These are phyloP conservation scores for Triplophysa yarkandensis DNA, from an alignment of 2,797 vertebrate genomes.

Conservation along the genomic window DNA sequence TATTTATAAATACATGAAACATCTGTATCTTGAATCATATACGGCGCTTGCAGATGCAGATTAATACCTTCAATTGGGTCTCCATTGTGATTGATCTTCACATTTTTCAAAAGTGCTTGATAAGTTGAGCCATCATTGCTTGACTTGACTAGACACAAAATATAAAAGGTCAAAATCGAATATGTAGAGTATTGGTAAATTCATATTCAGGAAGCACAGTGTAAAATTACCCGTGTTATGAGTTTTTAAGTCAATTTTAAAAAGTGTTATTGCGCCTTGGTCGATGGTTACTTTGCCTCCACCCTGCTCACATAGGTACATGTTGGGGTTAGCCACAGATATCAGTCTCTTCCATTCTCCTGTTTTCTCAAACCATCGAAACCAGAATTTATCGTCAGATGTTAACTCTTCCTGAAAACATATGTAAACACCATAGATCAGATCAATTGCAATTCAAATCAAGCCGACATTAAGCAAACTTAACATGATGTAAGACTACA, in stretches of 20 bases:
- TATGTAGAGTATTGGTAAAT: too few relatives aligned
- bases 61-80: background rate
- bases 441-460: background rate
- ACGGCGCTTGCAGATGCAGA: background rate
- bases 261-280: fast-evolving
- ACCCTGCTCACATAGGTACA: background rate
- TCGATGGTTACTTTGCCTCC: background rate
- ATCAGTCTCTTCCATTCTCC: background rate
- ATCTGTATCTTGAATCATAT: too few relatives aligned
- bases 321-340: background rate
- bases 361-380: background rate
- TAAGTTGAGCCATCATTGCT: background rate
- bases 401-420: background rate
- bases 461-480: background rate
- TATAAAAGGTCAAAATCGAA: too few relatives aligned
- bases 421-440: background rate
- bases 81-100: background rate
- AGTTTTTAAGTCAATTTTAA: background rate
- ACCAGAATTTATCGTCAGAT: fast-evolving
- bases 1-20: too few relatives aligned
- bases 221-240: slow-evolving; percentile 14
- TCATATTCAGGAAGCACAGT: too few relatives aligned
- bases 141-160: background rate
- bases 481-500: too few relatives aligned
- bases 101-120: background rate